Percentiles rank a stretch among this genome's conserved stretches.
Evolutionary conservation across 2,797 vertebrate genomes (phyloP).

Genomic region (Jordanella pulchra): DNA sequence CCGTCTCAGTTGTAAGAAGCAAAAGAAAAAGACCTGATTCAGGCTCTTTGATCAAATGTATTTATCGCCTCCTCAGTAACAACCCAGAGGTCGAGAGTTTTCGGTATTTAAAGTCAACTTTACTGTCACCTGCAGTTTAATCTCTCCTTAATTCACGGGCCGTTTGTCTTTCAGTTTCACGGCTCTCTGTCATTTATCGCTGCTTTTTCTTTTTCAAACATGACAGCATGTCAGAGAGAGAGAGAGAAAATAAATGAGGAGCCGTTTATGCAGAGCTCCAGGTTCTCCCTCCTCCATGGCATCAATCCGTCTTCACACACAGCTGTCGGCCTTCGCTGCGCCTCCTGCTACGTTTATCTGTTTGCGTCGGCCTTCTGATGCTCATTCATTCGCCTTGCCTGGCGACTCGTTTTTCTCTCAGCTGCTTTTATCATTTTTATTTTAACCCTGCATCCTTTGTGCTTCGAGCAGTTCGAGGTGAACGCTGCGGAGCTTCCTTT

Average conservation of each 20-base stretch:
- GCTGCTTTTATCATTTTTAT: background rate
- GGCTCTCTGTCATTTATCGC: background rate
- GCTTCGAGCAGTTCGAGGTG: conserved; percentile 10
- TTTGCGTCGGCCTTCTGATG: background rate
- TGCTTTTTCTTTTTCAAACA: background rate
- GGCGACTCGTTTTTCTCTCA: background rate
- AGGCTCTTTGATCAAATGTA: background rate
- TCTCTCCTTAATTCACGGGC: conserved; percentile 2
- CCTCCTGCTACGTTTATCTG: conserved; percentile 11
- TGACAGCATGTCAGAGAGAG: background rate
- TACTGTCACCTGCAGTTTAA: conserved; percentile 2
- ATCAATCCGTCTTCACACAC: conserved; percentile 33
- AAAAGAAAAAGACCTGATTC: background rate
- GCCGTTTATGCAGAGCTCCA: conserved; percentile 5
- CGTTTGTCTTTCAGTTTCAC: conserved; percentile 13
- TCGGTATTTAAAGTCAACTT: conserved; percentile 11
- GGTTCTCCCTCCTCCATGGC: conserved; percentile 3
- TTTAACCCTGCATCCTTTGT: conserved; percentile 8
- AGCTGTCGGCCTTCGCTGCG: conserved; percentile 7
- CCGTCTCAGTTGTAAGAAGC: conserved; percentile 7
- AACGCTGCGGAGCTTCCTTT: conserved; percentile 19
- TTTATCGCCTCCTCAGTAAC: conserved; percentile 11
- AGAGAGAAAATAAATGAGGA: conserved; percentile 6
- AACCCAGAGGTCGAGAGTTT: conserved; percentile 2
- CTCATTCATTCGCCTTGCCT: conserved; percentile 3